Conservation (phyloP, 2,797 vertebrate genomes). For the Propithecus perrieri region DNA sequence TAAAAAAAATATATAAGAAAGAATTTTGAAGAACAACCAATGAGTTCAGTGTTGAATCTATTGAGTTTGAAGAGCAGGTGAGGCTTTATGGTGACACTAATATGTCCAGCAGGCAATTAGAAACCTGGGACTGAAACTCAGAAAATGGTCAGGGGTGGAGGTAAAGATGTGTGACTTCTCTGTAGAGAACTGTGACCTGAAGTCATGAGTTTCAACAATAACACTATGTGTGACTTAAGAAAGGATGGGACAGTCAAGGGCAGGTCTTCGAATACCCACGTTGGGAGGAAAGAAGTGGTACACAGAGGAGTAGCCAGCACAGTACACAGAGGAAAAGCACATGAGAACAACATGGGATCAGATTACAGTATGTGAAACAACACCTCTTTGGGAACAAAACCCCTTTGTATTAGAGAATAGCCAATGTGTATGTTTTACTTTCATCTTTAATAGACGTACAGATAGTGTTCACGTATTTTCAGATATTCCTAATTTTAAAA, state of each 20-base stretch:
- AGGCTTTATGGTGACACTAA: too few species aligned
- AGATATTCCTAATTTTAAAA: background rate
- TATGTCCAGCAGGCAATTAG: background rate
- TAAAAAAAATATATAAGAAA: background rate
- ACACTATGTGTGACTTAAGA: background rate
- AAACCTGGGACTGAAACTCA: background rate
- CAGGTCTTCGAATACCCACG: background rate
- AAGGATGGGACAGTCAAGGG: background rate
- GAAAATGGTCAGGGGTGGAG: background rate
- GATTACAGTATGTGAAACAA: background rate
- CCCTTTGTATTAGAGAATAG: background rate
- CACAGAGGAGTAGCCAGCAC: background rate
- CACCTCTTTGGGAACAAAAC: background rate
- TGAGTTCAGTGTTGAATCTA: background rate
- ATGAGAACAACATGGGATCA: too few species aligned
- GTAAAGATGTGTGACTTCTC: background rate
- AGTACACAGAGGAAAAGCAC: background rate
- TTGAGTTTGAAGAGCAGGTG: background rate
- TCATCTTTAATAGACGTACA: background rate
- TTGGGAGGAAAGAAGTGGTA: background rate
- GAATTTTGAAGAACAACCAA: background rate
- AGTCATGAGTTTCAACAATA: background rate
- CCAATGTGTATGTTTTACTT: background rate
- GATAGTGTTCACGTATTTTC: background rate
- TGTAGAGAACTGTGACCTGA: background rate